phyloP scores from a whole-genome alignment of 1,140 invertebrate genomes.

The Drosophila nigrodunni region DNA sequence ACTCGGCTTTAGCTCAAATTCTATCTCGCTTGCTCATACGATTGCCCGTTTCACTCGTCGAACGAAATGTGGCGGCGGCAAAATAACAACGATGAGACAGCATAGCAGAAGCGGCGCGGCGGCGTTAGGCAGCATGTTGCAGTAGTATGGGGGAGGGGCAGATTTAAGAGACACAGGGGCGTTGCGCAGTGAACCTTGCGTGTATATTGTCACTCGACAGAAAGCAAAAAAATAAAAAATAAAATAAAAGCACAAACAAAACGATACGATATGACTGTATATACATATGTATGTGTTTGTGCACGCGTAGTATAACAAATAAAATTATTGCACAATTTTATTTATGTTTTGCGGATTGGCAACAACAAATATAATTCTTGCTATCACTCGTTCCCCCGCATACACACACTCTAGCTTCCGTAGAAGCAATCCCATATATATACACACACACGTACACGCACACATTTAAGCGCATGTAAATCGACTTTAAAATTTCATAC shows the following conservation, averaged over 20 bases:
- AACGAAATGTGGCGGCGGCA: slow-evolving; percentile 68
- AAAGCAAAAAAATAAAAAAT: slow-evolving; percentile 39
- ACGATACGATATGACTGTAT: slow-evolving; percentile 11
- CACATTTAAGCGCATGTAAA: slow-evolving; percentile 43
- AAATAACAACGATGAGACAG: slow-evolving; percentile 73
- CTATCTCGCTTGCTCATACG: slow-evolving; percentile 39
- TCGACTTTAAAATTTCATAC: slow-evolving; percentile 72
- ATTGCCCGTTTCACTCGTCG: slow-evolving; percentile 27
- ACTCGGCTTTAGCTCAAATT: slow-evolving; percentile 9
- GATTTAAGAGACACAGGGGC: slow-evolving; percentile 38
- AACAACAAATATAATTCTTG: slow-evolving; percentile 43
- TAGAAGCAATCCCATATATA: slow-evolving; percentile 49
- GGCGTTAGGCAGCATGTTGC: slow-evolving; percentile 57
- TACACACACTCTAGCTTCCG: slow-evolving; percentile 44
- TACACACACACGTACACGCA: slow-evolving; percentile 29
- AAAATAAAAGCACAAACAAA: slow-evolving; percentile 40
- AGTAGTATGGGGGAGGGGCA: slow-evolving; percentile 44
- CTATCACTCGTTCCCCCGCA: slow-evolving; percentile 47
- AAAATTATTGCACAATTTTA: slow-evolving; percentile 75
- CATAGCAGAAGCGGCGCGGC: slow-evolving; percentile 21
- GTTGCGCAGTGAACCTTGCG: slow-evolving; percentile 78
- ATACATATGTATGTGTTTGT: slow-evolving; percentile 46
- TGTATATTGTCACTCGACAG: slow-evolving; percentile 71
- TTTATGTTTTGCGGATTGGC: slow-evolving; percentile 70
- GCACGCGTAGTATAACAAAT: slow-evolving; percentile 42